Evolutionary conservation across 1,140 invertebrate genomes (phyloP), one percentile per base, ranked within the genome.

Genomic region (Solenopsis fugax): DNA sequence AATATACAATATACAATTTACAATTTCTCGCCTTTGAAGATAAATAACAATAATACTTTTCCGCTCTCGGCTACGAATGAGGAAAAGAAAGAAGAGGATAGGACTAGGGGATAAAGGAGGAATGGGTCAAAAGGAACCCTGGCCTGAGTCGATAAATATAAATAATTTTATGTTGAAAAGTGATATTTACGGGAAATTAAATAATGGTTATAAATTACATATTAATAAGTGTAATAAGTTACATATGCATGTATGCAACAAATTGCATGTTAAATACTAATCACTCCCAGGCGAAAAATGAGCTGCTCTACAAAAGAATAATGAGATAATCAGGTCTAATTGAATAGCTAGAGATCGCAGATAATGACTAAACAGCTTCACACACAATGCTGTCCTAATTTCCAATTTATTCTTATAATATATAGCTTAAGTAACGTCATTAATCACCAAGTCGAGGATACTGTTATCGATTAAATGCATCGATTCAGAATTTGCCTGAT

Each of bases 1-100:
- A 81, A 85, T 54, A 34, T 73, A 62, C 24, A 41, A 41, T 65
- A n/a, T 65, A 65, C 41, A 78, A 64, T 78, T 54, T 71, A 62
- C 64, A 89, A 80, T 77, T 60, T 77, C 54, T n/a, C 29, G 50
- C 24, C 65, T 73, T 67, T 73, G 87, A 80, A 64, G 72, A 86
- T 88, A 88, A 88, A 89, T 91, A 91, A 88, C 82, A 78, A 89
- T 91, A 92, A 92, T 92, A 92, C 91, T 92, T 92, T 90, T 82
- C 89, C 82, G 41, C 58, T 50, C 69, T 76, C 75, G 77, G 90
- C 90, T 91, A 90, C 87, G 90, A 91, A 45, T 67, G 62, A 88
- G 13, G 34, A 21, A 29, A 60, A 72, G 24, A 18, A 81, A 69
- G 45, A 58, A n/a, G 52, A 87, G 78, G 80, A 89, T 73, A 87